Base-by-base conservation (phyloP, 2,888 invertebrate species). In the Mimumesa dahlbomi region DNA sequence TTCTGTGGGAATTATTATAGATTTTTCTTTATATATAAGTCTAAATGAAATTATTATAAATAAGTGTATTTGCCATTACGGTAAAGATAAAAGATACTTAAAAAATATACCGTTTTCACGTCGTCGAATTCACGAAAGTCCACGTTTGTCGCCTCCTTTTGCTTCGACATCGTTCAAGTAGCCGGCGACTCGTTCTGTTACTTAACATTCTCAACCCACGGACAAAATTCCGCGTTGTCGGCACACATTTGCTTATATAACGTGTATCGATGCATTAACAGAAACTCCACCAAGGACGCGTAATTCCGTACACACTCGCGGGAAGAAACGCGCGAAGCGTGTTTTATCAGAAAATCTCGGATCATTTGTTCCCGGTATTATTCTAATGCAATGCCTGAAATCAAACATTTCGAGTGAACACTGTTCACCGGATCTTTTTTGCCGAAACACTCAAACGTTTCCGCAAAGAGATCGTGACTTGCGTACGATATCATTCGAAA, bases 201-300 rank as follows among this genome's bases (percentile, higher is more conserved):
- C 64, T 53, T 45, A 64, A 68, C 43, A 46, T 48, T 36, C 48
- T 9, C 61, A 6, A 34, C 43, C 38, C 42, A 40, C 54, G 53
- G 43, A 48, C 49, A 42, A 68, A 62, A 71, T 57, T 62, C 38
- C 46, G 48, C 62, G 57, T 53, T 19, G 9, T 9, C 34, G 3
- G n/a, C 34, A 18, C 16, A 16, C 42, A 46, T 40, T 36, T n/a
- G 19, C 62, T 71, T 62, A 62, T 48, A 36, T 71, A 71, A 71
- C 52, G n/a, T 34, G 22, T 52, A 56, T 57, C 4, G 68, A 68
- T 71, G 70, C 70, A 71, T 71, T 62, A 43, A 68, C 48, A 34
- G 40, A 52, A 45, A 31, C 43, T 52, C 56, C 34, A 14, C 48
- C 52, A 68, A 68, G 66, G 68, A 14, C 42, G 19, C 5, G 13